These are phyloP conservation scores for Procavia capensis DNA, from an alignment of 2,113 vertebrate genomes.

Conservation along the genomic window DNA sequence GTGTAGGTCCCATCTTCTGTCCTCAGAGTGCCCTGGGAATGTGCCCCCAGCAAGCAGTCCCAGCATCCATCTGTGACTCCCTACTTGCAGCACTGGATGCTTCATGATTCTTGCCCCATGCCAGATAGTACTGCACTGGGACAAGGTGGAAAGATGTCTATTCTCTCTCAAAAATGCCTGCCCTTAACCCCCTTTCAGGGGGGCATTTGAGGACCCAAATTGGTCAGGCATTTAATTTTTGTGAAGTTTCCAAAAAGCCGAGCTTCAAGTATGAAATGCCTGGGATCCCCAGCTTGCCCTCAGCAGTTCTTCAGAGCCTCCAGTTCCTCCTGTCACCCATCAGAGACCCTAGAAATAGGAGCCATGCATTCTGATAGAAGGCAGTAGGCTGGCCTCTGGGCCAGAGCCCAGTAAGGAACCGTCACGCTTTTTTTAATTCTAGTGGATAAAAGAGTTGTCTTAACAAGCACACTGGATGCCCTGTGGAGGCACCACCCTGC, in stretches of 20 bases:
- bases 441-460: constrained; percentile 85
- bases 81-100: background rate
- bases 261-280: constrained; percentile 29
- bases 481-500: background rate
- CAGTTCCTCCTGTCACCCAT: background rate
- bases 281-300: constrained; percentile 44
- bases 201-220: background rate
- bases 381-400: constrained; percentile 76
- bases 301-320: background rate
- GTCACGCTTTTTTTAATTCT: constrained; percentile 89
- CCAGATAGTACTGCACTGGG: background rate
- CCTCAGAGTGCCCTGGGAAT: background rate
- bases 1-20: background rate
- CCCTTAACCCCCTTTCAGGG: background rate
- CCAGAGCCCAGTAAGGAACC: constrained; percentile 82
- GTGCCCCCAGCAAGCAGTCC: background rate
- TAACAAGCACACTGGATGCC: constrained; percentile 75
- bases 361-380: constrained; percentile 64
- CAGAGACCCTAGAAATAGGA: constrained; percentile 48
- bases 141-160: background rate
- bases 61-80: background rate
- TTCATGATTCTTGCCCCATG: background rate
- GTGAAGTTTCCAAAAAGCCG: constrained; percentile 39
- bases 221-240: background rate
- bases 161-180: constrained; percentile 28